phyloP scores from a whole-genome alignment of 2,797 vertebrate species.

The Ispidina lecontei region DNA sequence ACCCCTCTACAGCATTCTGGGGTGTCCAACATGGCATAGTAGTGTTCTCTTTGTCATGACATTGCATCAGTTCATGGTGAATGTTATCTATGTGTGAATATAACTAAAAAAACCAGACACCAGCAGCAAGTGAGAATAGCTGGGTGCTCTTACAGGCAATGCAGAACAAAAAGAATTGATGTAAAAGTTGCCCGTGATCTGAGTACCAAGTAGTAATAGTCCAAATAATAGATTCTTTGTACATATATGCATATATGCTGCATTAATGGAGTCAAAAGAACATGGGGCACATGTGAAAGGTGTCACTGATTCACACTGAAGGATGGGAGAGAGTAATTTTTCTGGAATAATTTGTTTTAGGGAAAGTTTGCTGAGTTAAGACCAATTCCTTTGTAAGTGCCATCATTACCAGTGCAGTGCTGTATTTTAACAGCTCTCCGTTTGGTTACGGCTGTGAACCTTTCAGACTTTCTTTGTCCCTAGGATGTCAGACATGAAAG shows the following conservation, averaged over 20 bases:
- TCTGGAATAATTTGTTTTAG: slow-evolving; percentile 5
- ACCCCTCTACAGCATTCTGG: background rate
- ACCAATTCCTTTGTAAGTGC: background rate
- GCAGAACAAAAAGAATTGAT: background rate
- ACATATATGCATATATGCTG: background rate
- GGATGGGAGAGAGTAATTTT: background rate
- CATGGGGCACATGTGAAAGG: background rate
- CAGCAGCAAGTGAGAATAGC: background rate
- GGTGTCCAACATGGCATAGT: background rate
- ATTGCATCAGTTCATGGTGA: background rate
- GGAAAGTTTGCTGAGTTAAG: slow-evolving; percentile 31
- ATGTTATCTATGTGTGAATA: background rate
- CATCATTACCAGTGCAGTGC: background rate
- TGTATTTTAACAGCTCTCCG: slow-evolving; percentile 40
- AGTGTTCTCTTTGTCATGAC: background rate
- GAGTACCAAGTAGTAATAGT: background rate
- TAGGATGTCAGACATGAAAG: slow-evolving; percentile 68
- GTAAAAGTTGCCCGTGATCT: background rate
- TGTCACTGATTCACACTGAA: background rate
- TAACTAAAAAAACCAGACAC: background rate
- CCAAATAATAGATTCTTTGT: background rate
- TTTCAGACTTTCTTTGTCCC: slow-evolving; percentile 61
- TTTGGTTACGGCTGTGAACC: slow-evolving; percentile 50
- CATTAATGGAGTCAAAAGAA: background rate
- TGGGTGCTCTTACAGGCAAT: background rate